These are phyloP conservation scores for Drosophila longiperda DNA, from an alignment of 2,888 invertebrate genomes.

Conservation along the genomic window DNA sequence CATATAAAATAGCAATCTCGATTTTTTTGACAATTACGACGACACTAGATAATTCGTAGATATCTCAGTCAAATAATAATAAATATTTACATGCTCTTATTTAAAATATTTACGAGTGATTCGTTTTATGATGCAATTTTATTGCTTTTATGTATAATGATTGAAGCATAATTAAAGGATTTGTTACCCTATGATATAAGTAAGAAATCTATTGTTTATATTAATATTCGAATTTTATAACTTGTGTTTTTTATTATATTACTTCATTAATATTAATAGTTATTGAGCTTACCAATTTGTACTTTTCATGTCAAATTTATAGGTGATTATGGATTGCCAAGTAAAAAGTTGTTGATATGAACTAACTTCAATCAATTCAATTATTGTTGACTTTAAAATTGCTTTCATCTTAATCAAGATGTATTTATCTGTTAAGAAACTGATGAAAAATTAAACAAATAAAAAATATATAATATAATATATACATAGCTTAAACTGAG, in stretches of 20 bases:
- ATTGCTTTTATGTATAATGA: background rate
- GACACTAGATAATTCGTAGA: background rate
- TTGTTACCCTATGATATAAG: background rate
- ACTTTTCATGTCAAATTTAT: background rate
- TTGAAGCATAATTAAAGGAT: background rate
- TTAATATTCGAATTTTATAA: background rate
- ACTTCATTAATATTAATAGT: background rate
- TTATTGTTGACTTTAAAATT: background rate
- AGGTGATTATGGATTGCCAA: background rate
- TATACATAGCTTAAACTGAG: background rate
- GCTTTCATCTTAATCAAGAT: background rate
- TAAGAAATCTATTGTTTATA: background rate
- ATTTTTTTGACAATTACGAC: background rate
- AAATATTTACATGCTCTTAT: background rate
- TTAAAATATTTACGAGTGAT: background rate
- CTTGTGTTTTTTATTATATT: background rate
- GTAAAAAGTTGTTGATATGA: background rate
- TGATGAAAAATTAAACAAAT: background rate
- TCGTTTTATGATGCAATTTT: background rate
- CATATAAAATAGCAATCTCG: background rate
- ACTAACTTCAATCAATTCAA: background rate
- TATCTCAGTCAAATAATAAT: background rate
- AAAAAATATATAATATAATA: too few species aligned
- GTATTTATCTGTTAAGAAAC: background rate
- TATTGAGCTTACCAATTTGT: background rate